A percentile compares a stretch with the other conserved stretches of the same genome.
These are phyloP conservation scores for Leptopterna dolabrata DNA, from an alignment of 2,888 invertebrate genomes.

Conservation along the genomic window DNA sequence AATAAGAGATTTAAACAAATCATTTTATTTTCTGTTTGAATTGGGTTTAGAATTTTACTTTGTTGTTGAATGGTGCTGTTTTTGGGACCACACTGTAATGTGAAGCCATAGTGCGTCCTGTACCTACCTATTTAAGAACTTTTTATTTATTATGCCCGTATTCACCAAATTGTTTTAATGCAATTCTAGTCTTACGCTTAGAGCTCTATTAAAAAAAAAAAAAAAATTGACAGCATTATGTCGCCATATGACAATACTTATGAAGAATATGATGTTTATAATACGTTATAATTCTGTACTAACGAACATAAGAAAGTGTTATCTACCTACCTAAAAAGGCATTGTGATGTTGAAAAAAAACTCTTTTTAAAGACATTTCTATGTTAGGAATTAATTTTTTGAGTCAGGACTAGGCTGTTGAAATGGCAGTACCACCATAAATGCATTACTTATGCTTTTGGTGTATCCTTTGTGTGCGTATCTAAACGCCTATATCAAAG, in stretches of 20 bases:
- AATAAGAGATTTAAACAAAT: not conserved
- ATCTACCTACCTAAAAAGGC: not conserved
- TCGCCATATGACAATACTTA: not conserved
- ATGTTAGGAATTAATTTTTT: not conserved
- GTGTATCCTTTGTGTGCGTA: no score
- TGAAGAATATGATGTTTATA: not conserved
- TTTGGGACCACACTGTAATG: not conserved
- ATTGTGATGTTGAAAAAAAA: slow-evolving; percentile 3
- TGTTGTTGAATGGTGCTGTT: not conserved
- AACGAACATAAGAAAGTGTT: not conserved
- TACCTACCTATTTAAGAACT: not conserved
- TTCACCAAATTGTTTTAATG: not conserved
- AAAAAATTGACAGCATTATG: not conserved
- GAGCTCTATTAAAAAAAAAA: not conserved
- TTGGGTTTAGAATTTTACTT: not conserved
- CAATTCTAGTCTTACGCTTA: slow-evolving; percentile 7
- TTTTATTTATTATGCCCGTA: not conserved
- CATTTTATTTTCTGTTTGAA: not conserved
- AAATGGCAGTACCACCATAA: no score
- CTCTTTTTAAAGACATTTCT: not conserved
- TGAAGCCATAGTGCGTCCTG: not conserved
- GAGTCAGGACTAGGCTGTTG: not conserved
- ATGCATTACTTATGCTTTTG: no score
- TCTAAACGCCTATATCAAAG: no score
- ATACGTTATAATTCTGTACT: not conserved